A percentile compares a stretch with the other conserved stretches of the same genome.
These are phyloP conservation scores for Blastomussa wellsi DNA, from an alignment of 92 coral and sea anemone genomes.

Conservation along the genomic window DNA sequence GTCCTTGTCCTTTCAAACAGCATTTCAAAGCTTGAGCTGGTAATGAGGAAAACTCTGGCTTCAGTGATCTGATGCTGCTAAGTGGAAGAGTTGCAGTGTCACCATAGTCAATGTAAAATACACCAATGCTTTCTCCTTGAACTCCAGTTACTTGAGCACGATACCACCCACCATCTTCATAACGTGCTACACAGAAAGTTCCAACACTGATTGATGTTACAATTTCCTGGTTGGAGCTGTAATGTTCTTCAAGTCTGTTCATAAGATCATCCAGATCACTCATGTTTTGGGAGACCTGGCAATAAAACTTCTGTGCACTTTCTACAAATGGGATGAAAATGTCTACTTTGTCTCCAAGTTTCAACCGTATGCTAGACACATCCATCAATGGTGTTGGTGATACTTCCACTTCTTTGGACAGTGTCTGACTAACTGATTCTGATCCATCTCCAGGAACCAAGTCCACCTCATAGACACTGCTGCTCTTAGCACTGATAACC, in stretches of 20 bases:
- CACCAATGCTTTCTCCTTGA: constrained; percentile 34
- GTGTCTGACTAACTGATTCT: constrained; percentile 24
- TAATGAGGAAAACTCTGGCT: constrained; percentile 53
- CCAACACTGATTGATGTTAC: constrained; percentile 44
- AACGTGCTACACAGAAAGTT: constrained; percentile 58
- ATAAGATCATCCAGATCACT: constrained; percentile 59
- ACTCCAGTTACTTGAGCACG: constrained; percentile 60
- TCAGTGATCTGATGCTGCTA: constrained; percentile 52
- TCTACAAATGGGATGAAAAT: constrained; percentile 52
- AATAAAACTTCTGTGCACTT: constrained; percentile 51
- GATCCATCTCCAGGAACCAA: constrained; percentile 55
- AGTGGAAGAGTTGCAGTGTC: constrained; percentile 76
- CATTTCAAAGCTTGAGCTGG: constrained; percentile 76
- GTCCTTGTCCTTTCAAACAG: constrained; percentile 40
- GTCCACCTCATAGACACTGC: constrained; percentile 54
- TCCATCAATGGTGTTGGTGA: neutral
- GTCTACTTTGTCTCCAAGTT: constrained; percentile 26
- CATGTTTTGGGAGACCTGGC: constrained; percentile 40
- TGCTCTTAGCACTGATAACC: constrained; percentile 40
- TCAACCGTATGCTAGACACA: constrained; percentile 28
- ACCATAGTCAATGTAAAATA: constrained; percentile 91
- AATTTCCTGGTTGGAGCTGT: constrained; percentile 47
- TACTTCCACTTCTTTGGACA: constrained; percentile 5
- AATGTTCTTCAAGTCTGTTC: constrained; percentile 69
- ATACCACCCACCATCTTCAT: constrained; percentile 86